These are phyloP conservation scores for Myiozetetes cayanensis DNA, from an alignment of 2,113 vertebrate genomes.

Conservation along the genomic window DNA sequence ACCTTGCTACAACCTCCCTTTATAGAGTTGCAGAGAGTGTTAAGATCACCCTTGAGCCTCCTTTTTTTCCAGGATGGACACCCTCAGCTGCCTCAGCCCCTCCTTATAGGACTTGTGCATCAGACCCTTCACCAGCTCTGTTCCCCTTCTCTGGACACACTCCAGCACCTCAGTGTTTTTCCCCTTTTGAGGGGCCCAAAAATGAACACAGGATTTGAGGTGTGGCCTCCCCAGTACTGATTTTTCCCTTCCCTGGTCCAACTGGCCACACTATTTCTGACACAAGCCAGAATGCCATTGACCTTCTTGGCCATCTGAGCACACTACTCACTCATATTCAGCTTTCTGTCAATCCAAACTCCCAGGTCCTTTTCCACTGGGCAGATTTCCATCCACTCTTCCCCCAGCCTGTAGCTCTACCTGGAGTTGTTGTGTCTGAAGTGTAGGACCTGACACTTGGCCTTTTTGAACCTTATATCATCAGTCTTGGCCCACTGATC, in stretches of 20 bases:
- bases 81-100: neutral
- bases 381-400: neutral
- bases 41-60: too few species aligned
- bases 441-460: too few species aligned
- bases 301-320: neutral
- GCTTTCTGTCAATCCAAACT: neutral
- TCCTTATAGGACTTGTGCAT: neutral
- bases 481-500: neutral
- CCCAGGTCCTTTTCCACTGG: neutral
- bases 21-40: neutral
- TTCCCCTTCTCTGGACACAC: neutral
- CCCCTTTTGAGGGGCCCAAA: neutral
- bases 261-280: too few species aligned
- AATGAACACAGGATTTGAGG: neutral
- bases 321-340: neutral
- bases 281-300: neutral
- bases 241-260: neutral
- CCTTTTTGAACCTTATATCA: neutral
- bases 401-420: neutral
- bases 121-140: neutral
- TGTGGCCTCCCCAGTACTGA: neutral
- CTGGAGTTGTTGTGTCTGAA: accelerated
- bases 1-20: neutral
- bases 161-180: neutral
- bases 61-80: neutral